Evolutionary conservation across 2,888 invertebrate genomes (phyloP), one percentile per base, ranked within the genome.

Genomic region (Oligia fasciuncula): DNA sequence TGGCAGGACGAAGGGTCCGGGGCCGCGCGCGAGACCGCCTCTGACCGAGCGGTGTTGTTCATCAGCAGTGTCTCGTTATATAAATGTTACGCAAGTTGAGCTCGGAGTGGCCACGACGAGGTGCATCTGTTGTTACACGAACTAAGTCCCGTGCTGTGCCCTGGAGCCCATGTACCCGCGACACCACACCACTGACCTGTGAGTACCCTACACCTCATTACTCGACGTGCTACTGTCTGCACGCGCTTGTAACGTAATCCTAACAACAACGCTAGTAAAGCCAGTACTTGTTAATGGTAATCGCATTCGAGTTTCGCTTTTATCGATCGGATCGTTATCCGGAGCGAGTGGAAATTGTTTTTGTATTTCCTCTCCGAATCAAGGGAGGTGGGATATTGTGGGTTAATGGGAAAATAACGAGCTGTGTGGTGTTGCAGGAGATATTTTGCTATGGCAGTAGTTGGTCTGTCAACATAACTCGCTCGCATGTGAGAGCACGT

Each of bases 51-150:
- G 87, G 90, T 90, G 91, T 90, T 88, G 89, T 91, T 91, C 92
- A 91, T 92, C 92, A 90, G 90, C 92, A 93, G 95, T 95, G 94
- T 91, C 92, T 93, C 92, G 94, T 95, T 94, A 95, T 94, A 95
- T 96, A 96, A 95, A 96, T 96, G 96, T 95, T 96, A 96, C 95
- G 95, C 96, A 95, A 96, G 94, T 94, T 93, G 91, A 93, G 92
- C 92, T 93, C 92, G 91, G 89, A 93, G 94, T 94, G 95, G 91
- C 92, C 88, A 91, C 91, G 90, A 92, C 92, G 91, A 93, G 94
- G 94, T 94, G 95, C 92, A 89, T 91, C 92, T 89, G 91, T 92
- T 91, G 89, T 90, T 89, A 87, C 87, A 89, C 90, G 93, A 93
- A 91, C 93, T 92, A 91, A 92, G 89, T 84, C 88, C 90, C 93